Base-by-base conservation (phyloP, 2,888 invertebrate species). In the Dasypolia templi region DNA sequence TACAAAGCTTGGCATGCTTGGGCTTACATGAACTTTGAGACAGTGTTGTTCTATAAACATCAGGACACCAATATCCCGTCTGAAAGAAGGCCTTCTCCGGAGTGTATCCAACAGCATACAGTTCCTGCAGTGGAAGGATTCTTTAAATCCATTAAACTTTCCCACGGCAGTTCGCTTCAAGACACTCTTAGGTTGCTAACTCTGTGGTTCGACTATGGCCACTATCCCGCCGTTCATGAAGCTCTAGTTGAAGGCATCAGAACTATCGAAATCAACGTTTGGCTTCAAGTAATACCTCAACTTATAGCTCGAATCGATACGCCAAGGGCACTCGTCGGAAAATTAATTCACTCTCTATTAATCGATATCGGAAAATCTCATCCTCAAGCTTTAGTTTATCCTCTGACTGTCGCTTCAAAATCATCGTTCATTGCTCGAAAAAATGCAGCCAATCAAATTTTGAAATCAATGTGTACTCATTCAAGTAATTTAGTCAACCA, bases 281-380 rank as follows among this genome's bases (percentile, higher is more conserved):
- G 99, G 99, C 96, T 99, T 17, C 99, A 99, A 97, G 99, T 99
- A 0, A 99, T 99, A 86, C 99, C 99, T 0, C 99, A 99, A 92
- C 96, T 99, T 46, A 99, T 99, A 84, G 99, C 99, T 0, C 97
- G 99, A 69, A 99, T 99, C 79, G 99, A 99, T 91, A 99, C 99
- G 0, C 98, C 98, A 0, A 97, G 99, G 51, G 97, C 98, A 69
- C 94, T 99, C 70, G 99, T 99, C 0, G 98, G 98, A 0, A 97
- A 98, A 79, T 96, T 99, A 59, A 99, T 99, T 78, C 99, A 99
- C 91, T 98, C 99, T 89, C 96, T 99, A 32, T 96, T 99, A 29
- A 98, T 99, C 77, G 99, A 99, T 89, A 99, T 99, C 80, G 99
- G 99, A 11, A 99, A 99, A 92, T 98, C 98, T 44, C 99, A 99